Evolutionary conservation across 2,113 vertebrate genomes (phyloP), one percentile per base, ranked within the genome.

Genomic region (Pygathrix nemaeus): DNA sequence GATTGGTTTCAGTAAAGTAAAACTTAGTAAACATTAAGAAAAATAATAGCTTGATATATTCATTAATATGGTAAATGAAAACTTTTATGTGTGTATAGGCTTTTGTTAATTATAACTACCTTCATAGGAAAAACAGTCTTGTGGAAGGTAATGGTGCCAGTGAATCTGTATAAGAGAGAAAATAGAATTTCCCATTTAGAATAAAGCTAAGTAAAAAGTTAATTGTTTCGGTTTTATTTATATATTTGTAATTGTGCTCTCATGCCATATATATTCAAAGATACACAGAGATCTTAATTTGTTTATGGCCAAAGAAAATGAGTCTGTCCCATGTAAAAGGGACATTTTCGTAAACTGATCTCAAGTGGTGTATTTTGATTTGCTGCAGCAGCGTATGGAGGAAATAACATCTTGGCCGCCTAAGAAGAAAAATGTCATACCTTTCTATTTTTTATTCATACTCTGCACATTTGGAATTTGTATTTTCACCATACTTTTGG

Each of bases 201-300:
- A 45, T 72, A 83, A 80, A 90, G 38, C 43, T 72, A 93, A 93
- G 43, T 68, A 25, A 94, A 97, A 89, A 64, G 32, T 48, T 57
- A 78, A 81, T 88, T 70, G 32, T 96, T 97, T 85, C 40, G 27
- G 18, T 85, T 93, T 95, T 88, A 66, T 92, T 96, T 84, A 92
- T 93, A 61, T 93, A 79, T 94, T 97, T 96, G n/a, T 86, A 25
- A 72, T 32, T 78, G 17, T 48, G 32, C 14, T 82, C n/a, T 93
- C 16, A 87, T 90, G 38, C 35, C 57, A 90, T 96, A 90, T 70
- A 57, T 27, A 76, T 66, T 87, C 30, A 78, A 48, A 85, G 38
- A 79, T 92, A 43, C 52, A 86, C 11, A 82, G 5, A 40, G 8
- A 68, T 83, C 32, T 80, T 78, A 86, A 89, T 73, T 86, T 96